Evolutionary conservation across 2,797 vertebrate genomes (phyloP), one percentile per base, ranked within the genome.

Genomic region (Clarias platycephalus): DNA sequence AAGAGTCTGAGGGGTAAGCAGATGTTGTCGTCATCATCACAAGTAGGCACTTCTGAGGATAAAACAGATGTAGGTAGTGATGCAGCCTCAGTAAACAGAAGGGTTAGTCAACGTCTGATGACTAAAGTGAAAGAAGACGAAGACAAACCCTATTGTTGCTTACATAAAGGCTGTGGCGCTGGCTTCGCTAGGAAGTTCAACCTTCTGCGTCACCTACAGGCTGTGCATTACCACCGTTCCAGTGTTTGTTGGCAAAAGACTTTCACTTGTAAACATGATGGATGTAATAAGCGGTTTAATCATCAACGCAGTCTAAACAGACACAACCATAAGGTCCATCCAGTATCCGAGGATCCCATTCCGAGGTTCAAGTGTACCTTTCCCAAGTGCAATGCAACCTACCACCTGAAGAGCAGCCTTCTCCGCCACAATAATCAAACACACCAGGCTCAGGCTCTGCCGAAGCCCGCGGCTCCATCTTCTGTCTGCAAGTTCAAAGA

Each of bases 121-220:
- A 94, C 97, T 84, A 98, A 97, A 95, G 93, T 95, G 88, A 99
- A 98, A 83, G 95, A 96, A 89, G 97, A 97, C 81, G 98, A 97
- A 90, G 97, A 97, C 90, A 98, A 98, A 91, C 97, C 96, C 44
- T 99, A 97, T 94, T 96, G 97, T 87, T 99, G 98, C 89, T 96
- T 99, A 68, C 97, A 97, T 88, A 97, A 98, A 93, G 96, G 96
- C 86, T 99, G 98, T 88, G 96, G 94, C 60, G 95, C 97, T 0
- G 97, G 96, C 7, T 99, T 99, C 91, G 96, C 96, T 62, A 97
- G 96, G 87, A 96, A 98, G 88, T 97, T 95, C 85, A 96, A 96
- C 79, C 95, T 99, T 87, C 96, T 98, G 84, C 97, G 96, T 80
- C 98, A 99, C 91, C 95, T 99, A 0, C 95, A 97, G 89, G 93